Base-by-base conservation (phyloP, 2,113 vertebrate species). In the Xiphophorus couchianus region DNA sequence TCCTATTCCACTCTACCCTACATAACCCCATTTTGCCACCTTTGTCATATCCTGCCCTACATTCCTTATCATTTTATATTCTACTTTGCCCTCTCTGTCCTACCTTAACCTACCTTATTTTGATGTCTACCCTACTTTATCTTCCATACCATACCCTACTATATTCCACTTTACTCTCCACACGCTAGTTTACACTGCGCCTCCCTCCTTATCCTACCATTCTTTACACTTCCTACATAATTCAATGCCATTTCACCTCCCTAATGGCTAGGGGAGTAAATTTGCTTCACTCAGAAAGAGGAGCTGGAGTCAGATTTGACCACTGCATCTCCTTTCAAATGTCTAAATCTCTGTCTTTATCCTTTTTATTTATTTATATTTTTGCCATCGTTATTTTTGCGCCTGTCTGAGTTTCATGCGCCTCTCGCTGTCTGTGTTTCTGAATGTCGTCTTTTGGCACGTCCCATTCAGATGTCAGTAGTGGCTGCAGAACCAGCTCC, bases 271-370 rank as follows among this genome's bases (percentile, higher is more conserved):
- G 1, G 7, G 25, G 9, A 58, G 10, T 22, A 10, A 58, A 58
- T 22, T 58, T n/a, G 19, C 19, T n/a, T 58, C 5, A 81, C 85
- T 88, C 78, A 87, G 77, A 82, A 80, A 80, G 58, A 75, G 73
- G 29, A 69, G 62, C 66, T 7, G 78, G 62, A 54, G 79, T 78
- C 80, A 73, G 61, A 71, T 60, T 78, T 77, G 82, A 74, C 74
- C 62, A 61, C 77, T 70, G 35, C 64, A 74, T 1, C 67, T 64
- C 44, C 54, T 30, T 37, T 82, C 64, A 42, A 48, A 67, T 60
- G 78, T 66, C 51, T 62, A 62, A 51, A 66, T 77, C 64, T 76
- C 17, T 44, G 44, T 72, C 35, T 69, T 68, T 27, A 58, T 60
- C 39, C 44, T 33, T 39, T 69, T 8, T 11, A n/a, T 10, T 10